Evolutionary conservation across 30 jellyfish, hydroid and myxozoan species (phyloP).

Genomic region (Euphysa ruthae): DNA sequence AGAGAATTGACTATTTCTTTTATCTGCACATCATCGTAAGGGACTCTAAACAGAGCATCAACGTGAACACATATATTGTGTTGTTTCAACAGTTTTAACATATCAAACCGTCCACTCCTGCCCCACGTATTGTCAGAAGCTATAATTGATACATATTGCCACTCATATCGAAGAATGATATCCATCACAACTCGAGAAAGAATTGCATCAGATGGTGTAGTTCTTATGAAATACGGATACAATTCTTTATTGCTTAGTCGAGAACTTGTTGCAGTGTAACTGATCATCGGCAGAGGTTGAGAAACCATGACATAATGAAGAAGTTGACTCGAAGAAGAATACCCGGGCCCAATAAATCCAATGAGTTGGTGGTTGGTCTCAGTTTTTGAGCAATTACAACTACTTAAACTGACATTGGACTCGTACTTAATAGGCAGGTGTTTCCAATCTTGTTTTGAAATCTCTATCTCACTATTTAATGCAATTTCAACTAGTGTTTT

Average conservation of each 20-base stretch:
- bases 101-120: background rate
- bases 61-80: background rate
- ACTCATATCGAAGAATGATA: background rate
- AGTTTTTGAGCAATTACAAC: background rate
- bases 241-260: background rate
- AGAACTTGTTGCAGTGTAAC: background rate
- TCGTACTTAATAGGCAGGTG: too few species aligned
- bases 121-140: background rate
- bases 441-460: too few species aligned
- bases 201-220: background rate
- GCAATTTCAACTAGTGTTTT: too few species aligned
- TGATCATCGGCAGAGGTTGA: background rate
- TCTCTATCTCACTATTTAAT: too few species aligned
- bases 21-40: background rate
- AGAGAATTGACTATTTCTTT: too few species aligned
- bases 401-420: too few species aligned
- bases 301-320: background rate
- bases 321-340: background rate
- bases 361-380: background rate
- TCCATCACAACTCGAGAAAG: background rate
- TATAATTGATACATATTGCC: background rate
- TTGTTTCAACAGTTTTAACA: background rate
- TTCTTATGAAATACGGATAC: background rate
- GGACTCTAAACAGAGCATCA: background rate
- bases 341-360: background rate